These are phyloP conservation scores for Heliconius eleuchia DNA, from an alignment of 1,140 invertebrate genomes.

Conservation along the genomic window DNA sequence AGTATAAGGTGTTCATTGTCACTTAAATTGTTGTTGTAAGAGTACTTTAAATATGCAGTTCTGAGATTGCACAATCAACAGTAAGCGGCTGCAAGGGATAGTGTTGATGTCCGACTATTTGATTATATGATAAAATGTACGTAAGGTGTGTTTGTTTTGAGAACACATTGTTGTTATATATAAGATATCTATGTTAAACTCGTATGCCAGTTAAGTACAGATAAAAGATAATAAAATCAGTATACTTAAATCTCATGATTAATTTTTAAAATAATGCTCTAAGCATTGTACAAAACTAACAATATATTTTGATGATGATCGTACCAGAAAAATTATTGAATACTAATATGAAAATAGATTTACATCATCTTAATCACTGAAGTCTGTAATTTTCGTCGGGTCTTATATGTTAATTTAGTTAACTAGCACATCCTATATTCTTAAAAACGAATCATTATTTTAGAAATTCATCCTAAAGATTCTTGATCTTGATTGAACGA, in stretches of 20 bases:
- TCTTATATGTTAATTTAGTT: too few relatives aligned
- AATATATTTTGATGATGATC: neutral
- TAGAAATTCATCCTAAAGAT: neutral
- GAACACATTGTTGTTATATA: slow-evolving; percentile 33
- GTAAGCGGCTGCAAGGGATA: neutral
- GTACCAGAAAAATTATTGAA: neutral
- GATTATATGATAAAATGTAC: slow-evolving; percentile 54
- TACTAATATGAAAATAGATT: too few relatives aligned
- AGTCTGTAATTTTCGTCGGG: neutral
- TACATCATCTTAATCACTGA: neutral
- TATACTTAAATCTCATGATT: neutral
- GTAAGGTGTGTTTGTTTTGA: slow-evolving; percentile 40
- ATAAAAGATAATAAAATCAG: neutral
- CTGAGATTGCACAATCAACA: slow-evolving; percentile 47
- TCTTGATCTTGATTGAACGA: slow-evolving; percentile 33
- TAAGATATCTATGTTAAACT: slow-evolving; percentile 9
- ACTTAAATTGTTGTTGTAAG: slow-evolving; percentile 22
- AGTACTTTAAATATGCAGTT: slow-evolving; percentile 54
- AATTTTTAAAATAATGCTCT: neutral
- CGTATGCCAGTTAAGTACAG: slow-evolving; percentile 21
- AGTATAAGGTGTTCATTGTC: neutral
- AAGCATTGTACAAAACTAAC: neutral
- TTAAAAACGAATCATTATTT: neutral
- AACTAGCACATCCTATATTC: neutral
- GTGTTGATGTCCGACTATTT: slow-evolving; percentile 47